Evolutionary conservation across 2,888 invertebrate genomes (phyloP).

Genomic region (Andrena minutula): DNA sequence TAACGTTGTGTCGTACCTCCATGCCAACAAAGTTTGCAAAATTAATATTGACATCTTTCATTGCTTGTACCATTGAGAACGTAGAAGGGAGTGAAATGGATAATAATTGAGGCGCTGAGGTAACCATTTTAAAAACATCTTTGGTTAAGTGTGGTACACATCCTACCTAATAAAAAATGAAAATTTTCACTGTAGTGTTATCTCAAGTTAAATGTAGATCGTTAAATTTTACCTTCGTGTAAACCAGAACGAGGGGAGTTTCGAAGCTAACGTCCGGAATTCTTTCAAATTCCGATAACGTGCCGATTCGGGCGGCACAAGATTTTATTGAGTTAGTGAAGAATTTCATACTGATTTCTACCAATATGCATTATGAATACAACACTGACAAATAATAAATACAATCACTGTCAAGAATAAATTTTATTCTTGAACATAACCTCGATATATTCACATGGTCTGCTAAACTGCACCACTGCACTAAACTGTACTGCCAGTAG

Average conservation of each 20-base stretch:
- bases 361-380: not conserved
- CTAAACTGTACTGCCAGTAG: too few relatives aligned
- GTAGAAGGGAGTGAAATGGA: conserved; percentile 91
- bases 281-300: conserved; percentile 87
- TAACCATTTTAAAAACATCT: conserved; percentile 90
- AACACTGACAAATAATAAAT: conserved; percentile 6
- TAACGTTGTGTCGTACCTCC: conserved; percentile 72
- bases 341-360: conserved; percentile 89
- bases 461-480: too few relatives aligned
- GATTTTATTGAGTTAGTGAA: conserved; percentile 87
- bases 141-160: conserved; percentile 93
- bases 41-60: conserved; percentile 88
- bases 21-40: conserved; percentile 89
- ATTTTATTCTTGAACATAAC: conserved; percentile 9
- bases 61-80: conserved; percentile 88
- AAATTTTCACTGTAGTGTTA: not conserved
- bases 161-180: conserved; percentile 88
- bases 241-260: conserved; percentile 91
- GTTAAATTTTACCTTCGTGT: conserved; percentile 88
- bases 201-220: not conserved
- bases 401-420: not conserved
- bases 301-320: conserved; percentile 89
- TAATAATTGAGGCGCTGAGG: conserved; percentile 87
- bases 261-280: conserved; percentile 87
- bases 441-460: not conserved